A percentile compares a stretch with the other conserved stretches of the same genome.
phyloP scores from a whole-genome alignment of 2,113 vertebrate genomes.

The Leptosomus discolor region DNA sequence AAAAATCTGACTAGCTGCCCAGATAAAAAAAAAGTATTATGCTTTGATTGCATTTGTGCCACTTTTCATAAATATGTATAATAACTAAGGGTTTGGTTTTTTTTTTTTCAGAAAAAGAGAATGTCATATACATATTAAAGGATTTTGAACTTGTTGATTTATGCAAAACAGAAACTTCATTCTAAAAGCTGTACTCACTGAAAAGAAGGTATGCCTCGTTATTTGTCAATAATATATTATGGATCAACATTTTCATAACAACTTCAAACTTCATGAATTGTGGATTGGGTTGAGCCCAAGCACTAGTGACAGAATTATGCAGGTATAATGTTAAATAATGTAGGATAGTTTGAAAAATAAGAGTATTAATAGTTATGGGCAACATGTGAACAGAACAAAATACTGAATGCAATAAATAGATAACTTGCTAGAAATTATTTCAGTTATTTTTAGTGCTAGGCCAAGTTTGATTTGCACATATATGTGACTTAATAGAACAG shows the following conservation, averaged over 20 bases:
- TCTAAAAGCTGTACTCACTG: background rate
- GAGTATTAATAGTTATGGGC: background rate
- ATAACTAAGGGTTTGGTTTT: background rate
- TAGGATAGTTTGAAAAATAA: background rate
- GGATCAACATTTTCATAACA: background rate
- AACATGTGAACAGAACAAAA: background rate
- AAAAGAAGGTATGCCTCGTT: background rate
- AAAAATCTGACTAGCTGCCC: background rate
- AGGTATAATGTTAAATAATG: background rate
- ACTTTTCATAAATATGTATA: background rate
- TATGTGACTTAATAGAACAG: background rate
- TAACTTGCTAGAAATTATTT: background rate
- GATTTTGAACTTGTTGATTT: background rate
- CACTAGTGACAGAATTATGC: background rate
- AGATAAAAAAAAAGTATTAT: background rate
- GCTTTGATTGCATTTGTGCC: background rate
- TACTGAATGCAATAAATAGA: background rate
- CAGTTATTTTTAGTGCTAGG: background rate
- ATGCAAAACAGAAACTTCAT: background rate
- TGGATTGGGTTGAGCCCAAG: background rate
- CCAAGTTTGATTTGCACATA: background rate
- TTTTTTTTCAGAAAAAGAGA: background rate
- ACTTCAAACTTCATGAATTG: background rate
- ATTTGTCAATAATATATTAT: background rate
- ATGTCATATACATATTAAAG: background rate